phyloP scores from a whole-genome alignment of 1,140 invertebrate genomes.

The Drosophila subpulchrella region DNA sequence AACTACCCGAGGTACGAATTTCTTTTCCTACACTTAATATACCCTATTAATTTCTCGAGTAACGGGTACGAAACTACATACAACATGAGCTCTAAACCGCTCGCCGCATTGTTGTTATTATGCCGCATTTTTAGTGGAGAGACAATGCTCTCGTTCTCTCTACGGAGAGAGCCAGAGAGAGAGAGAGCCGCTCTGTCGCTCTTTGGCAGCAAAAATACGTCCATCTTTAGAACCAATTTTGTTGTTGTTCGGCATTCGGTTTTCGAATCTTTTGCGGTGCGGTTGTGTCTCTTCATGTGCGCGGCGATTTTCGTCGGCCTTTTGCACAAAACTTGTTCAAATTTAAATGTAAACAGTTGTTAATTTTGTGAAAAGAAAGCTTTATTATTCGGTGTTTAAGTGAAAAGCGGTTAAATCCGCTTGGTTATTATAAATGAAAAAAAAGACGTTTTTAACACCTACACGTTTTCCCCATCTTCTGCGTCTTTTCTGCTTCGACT shows the following conservation, averaged over 20 bases:
- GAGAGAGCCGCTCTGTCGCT: slow-evolving; percentile 7
- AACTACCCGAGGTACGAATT: too few relatives aligned
- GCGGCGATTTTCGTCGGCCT: slow-evolving; percentile 51
- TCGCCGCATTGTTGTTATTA: slow-evolving; percentile 57
- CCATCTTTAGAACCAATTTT: slow-evolving; percentile 9
- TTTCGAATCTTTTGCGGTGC: slow-evolving; percentile 52
- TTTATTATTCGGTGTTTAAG: slow-evolving; percentile 1
- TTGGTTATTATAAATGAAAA: background rate
- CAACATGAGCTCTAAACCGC: slow-evolving; percentile 30
- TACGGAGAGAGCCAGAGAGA: background rate
- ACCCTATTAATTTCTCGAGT: background rate
- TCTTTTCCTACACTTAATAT: background rate
- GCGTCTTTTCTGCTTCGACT: slow-evolving; percentile 9
- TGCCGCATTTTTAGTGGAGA: slow-evolving; percentile 47
- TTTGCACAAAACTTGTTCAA: slow-evolving; percentile 41
- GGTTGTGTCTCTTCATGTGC: slow-evolving; percentile 62
- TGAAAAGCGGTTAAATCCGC: slow-evolving; percentile 5
- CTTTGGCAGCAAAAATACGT: slow-evolving; percentile 1
- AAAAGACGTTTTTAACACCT: slow-evolving; percentile 23
- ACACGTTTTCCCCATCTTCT: slow-evolving; percentile 13
- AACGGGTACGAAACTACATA: slow-evolving; percentile 15
- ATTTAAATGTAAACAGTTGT: slow-evolving; percentile 37
- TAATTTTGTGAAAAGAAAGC: slow-evolving; percentile 32
- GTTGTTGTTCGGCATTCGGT: slow-evolving; percentile 15
- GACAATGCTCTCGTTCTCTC: background rate